Base-by-base conservation (phyloP, 2,888 invertebrate genomes). In the Oeneis ivallda region DNA sequence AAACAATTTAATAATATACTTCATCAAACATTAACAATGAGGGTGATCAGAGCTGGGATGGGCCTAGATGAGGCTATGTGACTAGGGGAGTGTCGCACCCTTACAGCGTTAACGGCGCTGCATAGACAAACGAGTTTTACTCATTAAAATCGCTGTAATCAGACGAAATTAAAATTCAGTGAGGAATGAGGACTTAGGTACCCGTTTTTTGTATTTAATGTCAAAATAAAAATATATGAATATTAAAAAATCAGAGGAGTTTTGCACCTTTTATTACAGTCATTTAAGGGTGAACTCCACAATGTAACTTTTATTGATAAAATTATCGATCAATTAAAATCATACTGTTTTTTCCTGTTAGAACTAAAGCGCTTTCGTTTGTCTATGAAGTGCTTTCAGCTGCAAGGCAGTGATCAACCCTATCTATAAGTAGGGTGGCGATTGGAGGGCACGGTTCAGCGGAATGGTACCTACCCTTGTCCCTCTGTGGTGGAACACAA, bases 1-100 rank as follows among this genome's bases (percentile, higher is more conserved):
- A 26, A 26, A 26, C 11, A 41, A 41, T 41, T 41, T 41, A 13
- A 41, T 26, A 4, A 26, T 4, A 26, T 1, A 26, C 2, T n/a
- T n/a, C 85, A 86, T 86, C 86, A 87, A 84, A 86, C 82, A 81
- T 83, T 80, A 84, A 85, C 85, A 84, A 86, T 86, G 85, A 85
- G 83, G 80, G 84, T 81, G 83, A 83, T 83, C 83, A 39, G 54
- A 56, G 59, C 59, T 65, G 80, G 75, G 68, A 70, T 70, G 76
- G 72, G 72, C 73, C 73, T 74, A 79, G 82, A 63, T 65, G 52
- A 26, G 26, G 26, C 26, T 26, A 26, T n/a, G n/a, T 82, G 72
- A 76, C 79, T 82, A 83, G 86, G 86, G 86, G 85, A 80, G 75
- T 65, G 65, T 64, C 64, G 43, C 67, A 70, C 71, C 71, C 64